Percentiles rank a stretch among this genome's conserved stretches.
Conservation (phyloP, 2,888 invertebrate species). For the Drosophila sordidula region DNA sequence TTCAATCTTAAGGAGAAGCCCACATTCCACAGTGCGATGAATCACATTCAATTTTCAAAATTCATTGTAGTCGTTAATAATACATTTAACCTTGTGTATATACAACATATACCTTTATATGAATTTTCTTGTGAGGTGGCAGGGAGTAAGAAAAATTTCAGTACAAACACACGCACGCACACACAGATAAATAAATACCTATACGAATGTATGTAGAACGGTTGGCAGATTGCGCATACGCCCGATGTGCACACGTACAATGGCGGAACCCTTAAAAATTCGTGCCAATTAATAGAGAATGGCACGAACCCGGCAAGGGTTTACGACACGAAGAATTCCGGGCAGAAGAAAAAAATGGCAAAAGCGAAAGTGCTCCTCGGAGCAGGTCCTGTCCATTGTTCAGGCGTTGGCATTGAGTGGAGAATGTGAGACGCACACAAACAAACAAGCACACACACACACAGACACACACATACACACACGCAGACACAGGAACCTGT, state of each 20-base stretch:
- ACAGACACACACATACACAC: background rate
- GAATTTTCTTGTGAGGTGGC: no score
- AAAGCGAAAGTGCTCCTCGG: constrained; percentile 31
- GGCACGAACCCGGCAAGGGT: constrained; percentile 2
- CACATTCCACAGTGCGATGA: constrained; percentile 2
- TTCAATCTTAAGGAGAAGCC: constrained; percentile 13
- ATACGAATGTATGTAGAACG: constrained; percentile 4
- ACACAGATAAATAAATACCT: background rate
- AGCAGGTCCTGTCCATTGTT: constrained; percentile 25
- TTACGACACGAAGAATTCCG: constrained; percentile 12
- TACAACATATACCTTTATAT: no score
- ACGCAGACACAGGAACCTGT: no score
- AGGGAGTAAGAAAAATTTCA: background rate
- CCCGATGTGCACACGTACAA: background rate
- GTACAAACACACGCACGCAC: constrained; percentile 4
- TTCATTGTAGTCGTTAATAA: no score
- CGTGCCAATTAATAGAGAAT: constrained; percentile 10
- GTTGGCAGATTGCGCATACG: constrained; percentile 30
- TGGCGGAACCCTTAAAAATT: background rate
- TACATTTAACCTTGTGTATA: no score
- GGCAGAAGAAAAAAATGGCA: background rate
- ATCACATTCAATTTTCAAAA: no score
- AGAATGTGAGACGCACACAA: constrained; percentile 6
- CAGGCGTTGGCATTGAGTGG: constrained; percentile 22
- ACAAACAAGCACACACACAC: background rate